Base-by-base conservation (phyloP, 1,140 invertebrate genomes). In the Monomorium pharaonis region DNA sequence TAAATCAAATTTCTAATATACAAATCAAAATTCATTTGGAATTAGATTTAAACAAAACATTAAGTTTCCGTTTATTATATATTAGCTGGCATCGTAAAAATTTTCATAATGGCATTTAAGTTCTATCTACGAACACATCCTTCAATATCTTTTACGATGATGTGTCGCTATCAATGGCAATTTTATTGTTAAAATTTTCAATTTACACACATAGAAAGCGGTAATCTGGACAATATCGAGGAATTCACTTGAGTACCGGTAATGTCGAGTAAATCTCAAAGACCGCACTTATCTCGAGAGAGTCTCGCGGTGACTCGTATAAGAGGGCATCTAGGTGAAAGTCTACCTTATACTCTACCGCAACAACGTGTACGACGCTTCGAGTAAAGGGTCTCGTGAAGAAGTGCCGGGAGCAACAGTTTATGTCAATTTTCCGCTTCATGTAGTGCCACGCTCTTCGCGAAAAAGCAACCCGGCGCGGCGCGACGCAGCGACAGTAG, bases 361-460 rank as follows among this genome's bases (percentile, higher is more conserved):
- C 60, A 65, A 76, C 70, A 76, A 84, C 60, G 58, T 58, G 37
- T 58, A 54, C 60, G 56, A 60, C 33, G 56, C 74, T 84, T 63
- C 75, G 70, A 77, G 72, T 72, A 75, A 54, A 42, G 42, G 44
- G 56, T 42, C 69, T 74, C 58, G 70, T 65, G 83, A 84, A 84
- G 72, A 63, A 84, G 83, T 63, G 83, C 70, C 58, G 54, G 60
- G 74, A 84, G 74, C 83, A 84, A 84, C 83, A 84, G 83, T 84
- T 84, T 84, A 84, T 63, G 83, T 84, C 83, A 84, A 84, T 84
- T 84, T 84, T 84, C 83, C 72, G 72, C 83, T 84, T 84, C 83
- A 63, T 51, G 44, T 84, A 77, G 42, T 33, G 37, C 14, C 78
- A 67, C 67, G 21, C 37, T 83, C 51, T 83, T 72, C 78, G 67